A percentile compares a stretch with the other conserved stretches of the same genome.
Evolutionary conservation across 2,113 vertebrate species (phyloP).

Genomic region (Antechinus stuartii): DNA sequence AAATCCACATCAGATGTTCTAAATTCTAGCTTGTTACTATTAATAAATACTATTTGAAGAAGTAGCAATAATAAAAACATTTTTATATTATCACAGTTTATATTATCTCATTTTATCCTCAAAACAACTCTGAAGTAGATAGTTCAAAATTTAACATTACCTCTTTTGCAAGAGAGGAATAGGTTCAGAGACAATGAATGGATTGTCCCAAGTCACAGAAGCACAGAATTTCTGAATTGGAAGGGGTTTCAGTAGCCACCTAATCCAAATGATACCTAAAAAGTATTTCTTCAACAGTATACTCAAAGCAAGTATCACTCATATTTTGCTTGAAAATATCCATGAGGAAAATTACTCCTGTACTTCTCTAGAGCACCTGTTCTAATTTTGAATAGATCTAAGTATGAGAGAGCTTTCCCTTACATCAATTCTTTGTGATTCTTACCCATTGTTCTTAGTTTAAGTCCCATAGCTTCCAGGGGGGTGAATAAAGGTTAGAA

Average conservation of each 20-base stretch:
- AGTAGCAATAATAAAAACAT: not conserved
- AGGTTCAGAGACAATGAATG: not conserved
- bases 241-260: not conserved
- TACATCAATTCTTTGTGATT: not conserved
- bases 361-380: not conserved
- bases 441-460: not conserved
- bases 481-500: not conserved
- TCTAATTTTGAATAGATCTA: not conserved
- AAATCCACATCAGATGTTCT: not conserved
- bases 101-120: not conserved
- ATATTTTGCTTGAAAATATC: not conserved
- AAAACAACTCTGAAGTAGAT: not conserved
- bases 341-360: not conserved
- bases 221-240: not conserved
- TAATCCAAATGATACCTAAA: not conserved
- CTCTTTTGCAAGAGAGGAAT: not conserved
- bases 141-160: not conserved
- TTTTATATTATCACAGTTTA: not conserved
- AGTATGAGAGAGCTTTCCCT: not conserved
- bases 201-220: not conserved
- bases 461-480: not conserved
- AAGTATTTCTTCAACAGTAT: not conserved
- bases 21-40: not conserved
- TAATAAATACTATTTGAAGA: not conserved
- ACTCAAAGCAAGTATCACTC: not conserved